phyloP scores from a whole-genome alignment of 1,140 invertebrate genomes.

The Antheraea pernyi region DNA sequence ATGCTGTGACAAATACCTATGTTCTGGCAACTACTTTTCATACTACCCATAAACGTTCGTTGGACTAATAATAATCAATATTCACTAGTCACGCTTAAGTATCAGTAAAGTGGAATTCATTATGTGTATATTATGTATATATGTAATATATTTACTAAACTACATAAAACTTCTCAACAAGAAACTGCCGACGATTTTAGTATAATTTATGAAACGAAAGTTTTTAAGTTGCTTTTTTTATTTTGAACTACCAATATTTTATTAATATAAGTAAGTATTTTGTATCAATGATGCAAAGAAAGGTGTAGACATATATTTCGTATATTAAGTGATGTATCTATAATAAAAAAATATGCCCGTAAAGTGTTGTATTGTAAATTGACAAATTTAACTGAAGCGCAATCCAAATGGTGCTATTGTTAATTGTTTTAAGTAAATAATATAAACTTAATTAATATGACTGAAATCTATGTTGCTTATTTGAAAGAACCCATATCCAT shows the following conservation, averaged over 20 bases:
- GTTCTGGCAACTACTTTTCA: no score
- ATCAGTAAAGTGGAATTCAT: neutral
- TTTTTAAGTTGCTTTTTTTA: neutral
- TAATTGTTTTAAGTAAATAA: conserved; percentile 12
- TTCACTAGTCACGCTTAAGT: neutral
- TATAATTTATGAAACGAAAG: neutral
- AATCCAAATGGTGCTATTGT: conserved; percentile 65
- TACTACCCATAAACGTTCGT: no score
- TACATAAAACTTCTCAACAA: neutral
- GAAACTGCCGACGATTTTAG: neutral
- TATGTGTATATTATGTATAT: neutral
- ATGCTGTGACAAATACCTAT: no score
- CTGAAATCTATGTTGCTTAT: neutral
- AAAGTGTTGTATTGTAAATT: conserved; percentile 15
- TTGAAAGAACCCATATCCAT: neutral
- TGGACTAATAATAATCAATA: neutral
- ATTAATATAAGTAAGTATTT: neutral
- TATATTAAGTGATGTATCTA: neutral
- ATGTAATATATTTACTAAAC: no score
- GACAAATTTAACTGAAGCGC: conserved; percentile 38
- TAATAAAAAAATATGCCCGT: neutral
- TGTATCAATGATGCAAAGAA: neutral
- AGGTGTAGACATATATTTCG: neutral
- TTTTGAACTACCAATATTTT: neutral
- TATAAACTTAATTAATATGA: neutral